Conservation (phyloP, 2,888 invertebrate species). For the Trichopria drosophilae region DNA sequence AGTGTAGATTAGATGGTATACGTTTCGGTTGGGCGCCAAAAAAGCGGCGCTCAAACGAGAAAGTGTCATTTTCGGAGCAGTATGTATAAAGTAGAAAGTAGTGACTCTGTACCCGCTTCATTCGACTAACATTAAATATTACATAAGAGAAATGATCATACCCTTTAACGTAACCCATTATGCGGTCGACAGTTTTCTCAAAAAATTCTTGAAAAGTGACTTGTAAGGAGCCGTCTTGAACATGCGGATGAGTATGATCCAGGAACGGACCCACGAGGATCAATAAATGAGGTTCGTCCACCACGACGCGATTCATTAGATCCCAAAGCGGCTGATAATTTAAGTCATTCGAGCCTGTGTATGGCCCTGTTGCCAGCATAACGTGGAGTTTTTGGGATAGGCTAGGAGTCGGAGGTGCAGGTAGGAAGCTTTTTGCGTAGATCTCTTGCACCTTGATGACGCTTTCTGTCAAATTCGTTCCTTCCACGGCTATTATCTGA, state of each 20-base stretch:
- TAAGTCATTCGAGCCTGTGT: conserved; percentile 75
- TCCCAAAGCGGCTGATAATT: conserved; percentile 81
- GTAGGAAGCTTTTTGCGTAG: conserved; percentile 60
- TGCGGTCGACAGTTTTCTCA: conserved; percentile 68
- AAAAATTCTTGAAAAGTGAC: conserved; percentile 77
- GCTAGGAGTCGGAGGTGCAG: conserved; percentile 57
- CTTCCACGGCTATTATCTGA: conserved; percentile 76
- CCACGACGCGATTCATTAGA: conserved; percentile 68
- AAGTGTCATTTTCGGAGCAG: too few relatives aligned
- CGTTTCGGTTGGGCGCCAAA: too few relatives aligned
- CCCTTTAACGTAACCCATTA: conserved; percentile 68
- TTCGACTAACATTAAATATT: conserved; percentile 4
- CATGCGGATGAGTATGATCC: conserved; percentile 69
- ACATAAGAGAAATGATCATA: conserved; percentile 49
- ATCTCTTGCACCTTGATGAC: conserved; percentile 70
- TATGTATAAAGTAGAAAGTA: not conserved
- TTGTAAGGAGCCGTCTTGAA: conserved; percentile 66
- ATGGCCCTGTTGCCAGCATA: conserved; percentile 82
- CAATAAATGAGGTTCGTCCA: conserved; percentile 75
- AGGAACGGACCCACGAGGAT: conserved; percentile 86
- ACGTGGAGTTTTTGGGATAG: conserved; percentile 60
- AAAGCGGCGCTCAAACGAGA: too few relatives aligned
- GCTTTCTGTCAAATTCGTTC: conserved; percentile 72
- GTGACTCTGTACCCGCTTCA: not conserved
- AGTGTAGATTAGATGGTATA: too few relatives aligned